Evolutionary conservation across 2,113 vertebrate genomes (phyloP), one percentile per base, ranked within the genome.

Genomic region (Eretmodus cyanostictus): DNA sequence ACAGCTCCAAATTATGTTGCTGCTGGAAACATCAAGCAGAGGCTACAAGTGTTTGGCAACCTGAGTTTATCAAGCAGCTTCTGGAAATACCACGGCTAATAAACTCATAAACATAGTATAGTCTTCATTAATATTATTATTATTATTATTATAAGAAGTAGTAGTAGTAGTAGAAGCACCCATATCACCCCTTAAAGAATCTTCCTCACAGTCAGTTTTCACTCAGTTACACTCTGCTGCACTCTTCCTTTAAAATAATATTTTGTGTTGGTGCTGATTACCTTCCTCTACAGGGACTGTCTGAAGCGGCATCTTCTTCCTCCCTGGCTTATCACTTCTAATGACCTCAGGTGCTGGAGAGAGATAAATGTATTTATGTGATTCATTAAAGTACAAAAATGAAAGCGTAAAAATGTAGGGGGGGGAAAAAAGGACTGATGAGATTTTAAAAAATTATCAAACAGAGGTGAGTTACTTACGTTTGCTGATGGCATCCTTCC

Each of bases 281-380:
- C 94, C 95, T 88, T 95, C 95, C 6, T 95, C 95, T 2, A 40
- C 76, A 40, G 89, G 82, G 3, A 91, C 1, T 38, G 61, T 66
- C 34, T 66, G 83, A 11, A 83, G 85, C 63, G 86, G 63, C 89
- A 82, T 42, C 83, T 71, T 95, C 80, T 86, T 93, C 17, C 88
- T 96, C 59, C 93, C 93, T 12, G 96, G 95, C 80, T 96, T 96
- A 22, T 95, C 94, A 31, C 89, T 96, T 78, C 96, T 93, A 51
- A 95, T 86, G 8, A 96, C 86, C 71, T 95, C 93, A 22, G 96
- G 96, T 19, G 96, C 96, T 97, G 59, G 7, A 38, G 40, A 40
- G 8, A 27, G n/a, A 40, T 51, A 3, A 7, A 49, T 47, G 17
- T 3, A 29, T 11, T 71, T n/a, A n/a, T n/a, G 34, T 34, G 9